Base-by-base conservation (phyloP, 2,888 invertebrate species). In the Ecliptopera silaceata region DNA sequence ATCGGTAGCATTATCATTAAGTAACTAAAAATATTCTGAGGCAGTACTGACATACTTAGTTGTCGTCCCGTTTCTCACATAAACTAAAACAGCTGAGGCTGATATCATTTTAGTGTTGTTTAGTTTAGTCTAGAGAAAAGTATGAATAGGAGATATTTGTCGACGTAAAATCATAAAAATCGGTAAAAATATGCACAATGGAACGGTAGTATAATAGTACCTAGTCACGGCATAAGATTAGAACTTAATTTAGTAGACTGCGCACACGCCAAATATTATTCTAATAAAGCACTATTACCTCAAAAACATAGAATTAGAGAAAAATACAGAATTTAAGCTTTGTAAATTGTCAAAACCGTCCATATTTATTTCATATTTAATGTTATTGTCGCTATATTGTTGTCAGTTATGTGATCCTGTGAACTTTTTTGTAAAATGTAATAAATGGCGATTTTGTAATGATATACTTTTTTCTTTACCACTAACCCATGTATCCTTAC, bases 261-360 rank as follows among this genome's bases (percentile, higher is more conserved):
- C 79, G 70, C 80, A 72, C 76, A 38, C 67, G 87, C 86, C 85
- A 86, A 87, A 86, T 64, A 66, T 68, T 68, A 69, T 65, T 64
- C 64, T 58, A 48, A 57, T 51, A 45, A 56, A 54, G 52, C 59
- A 66, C 61, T 18, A 43, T 44, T 61, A 65, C 62, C 60, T 57
- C 60, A 59, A 60, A 57, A 63, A 46, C 29, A 41, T 55, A 51
- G 50, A 38, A 58, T 59, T 56, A 57, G 22, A 39, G n/a, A 52
- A 17, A 8, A 17, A 61, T 51, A 18, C 38, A 44, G 48, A 56
- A 43, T 56, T 43, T 56, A 45, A 60, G 53, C 58, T 55, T 59
- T 56, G 41, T 59, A 45, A 44, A 51, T 38, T 48, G 43, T 54
- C 29, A 17, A 22, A 12, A 54, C 49, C 5, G 44, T 47, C 18